Evolutionary conservation across 2,888 invertebrate genomes (phyloP).

Genomic region (Dynastes hyllus): DNA sequence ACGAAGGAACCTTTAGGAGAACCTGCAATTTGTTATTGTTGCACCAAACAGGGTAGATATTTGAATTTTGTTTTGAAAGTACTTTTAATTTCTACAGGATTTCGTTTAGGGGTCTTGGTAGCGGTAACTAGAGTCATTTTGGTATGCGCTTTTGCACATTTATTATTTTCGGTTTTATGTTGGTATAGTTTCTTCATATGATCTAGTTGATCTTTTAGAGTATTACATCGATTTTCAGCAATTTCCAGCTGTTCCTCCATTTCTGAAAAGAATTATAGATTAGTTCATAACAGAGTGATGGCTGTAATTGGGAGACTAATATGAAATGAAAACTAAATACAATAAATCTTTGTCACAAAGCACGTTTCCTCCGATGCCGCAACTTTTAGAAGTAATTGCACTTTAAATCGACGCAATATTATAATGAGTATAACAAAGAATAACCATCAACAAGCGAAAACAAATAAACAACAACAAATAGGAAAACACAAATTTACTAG

Average conservation of each 20-base stretch:
- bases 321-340: too few species aligned
- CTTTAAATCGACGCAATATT: too few species aligned
- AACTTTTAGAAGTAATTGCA: too few species aligned
- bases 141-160: constrained; percentile 22
- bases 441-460: too few species aligned
- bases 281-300: too few species aligned
- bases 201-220: constrained; percentile 69
- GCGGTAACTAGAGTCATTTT: constrained; percentile 18
- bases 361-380: too few species aligned
- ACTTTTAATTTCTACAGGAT: constrained; percentile 33
- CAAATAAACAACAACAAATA: too few species aligned
- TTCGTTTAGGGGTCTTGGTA: constrained; percentile 25
- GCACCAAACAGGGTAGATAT: background rate
- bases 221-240: constrained; percentile 69
- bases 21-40: constrained; percentile 21
- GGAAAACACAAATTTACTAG: too few species aligned
- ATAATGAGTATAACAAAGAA: too few species aligned
- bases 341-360: too few species aligned
- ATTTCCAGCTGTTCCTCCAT: constrained; percentile 69
- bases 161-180: constrained; percentile 41
- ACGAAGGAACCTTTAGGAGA: constrained; percentile 23
- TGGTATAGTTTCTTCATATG: constrained; percentile 70
- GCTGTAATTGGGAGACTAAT: too few species aligned
- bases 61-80: background rate
- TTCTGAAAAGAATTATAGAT: constrained; percentile 60